Evolutionary conservation across 2,888 invertebrate genomes (phyloP), one percentile per base, ranked within the genome.

Genomic region (Drosophila macrothrix): DNA sequence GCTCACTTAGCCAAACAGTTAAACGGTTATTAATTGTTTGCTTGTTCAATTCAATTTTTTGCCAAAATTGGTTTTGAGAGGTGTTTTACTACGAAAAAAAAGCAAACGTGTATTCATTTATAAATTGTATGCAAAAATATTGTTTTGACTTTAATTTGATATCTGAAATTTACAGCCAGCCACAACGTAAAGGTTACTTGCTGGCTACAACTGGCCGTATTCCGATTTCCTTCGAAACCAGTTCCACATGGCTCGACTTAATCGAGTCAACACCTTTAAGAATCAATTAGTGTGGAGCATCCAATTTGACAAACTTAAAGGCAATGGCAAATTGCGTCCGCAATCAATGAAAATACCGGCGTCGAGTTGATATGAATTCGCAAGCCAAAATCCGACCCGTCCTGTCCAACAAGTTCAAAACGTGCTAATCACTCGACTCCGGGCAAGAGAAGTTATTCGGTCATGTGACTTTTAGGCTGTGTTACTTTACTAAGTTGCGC

Each of bases 251-350:
- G 39, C 19, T 43, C 55, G 63, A n/a, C 46, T 49, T 63, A 78
- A 59, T 69, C 65, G 68, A 73, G 28, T 39, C 67, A 70, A 74
- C 77, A 69, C 75, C 70, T 76, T 74, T 68, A 75, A 90, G 87
- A 87, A 87, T 90, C 90, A 90, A 87, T 87, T 87, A 87, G 83
- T 72, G 61, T 52, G 68, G 56, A 67, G 72, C 77, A 89, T 87
- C 76, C 69, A 73, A 68, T 78, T 72, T 60, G 3, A 52, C 54
- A 58, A 62, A 69, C 22, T 35, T 53, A 67, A 70, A 78, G 80
- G 77, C 76, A 66, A 64, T 55, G 73, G 91, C 78, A 87, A 90
- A 84, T 82, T 80, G 74, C 76, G 58, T 29, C 55, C 14, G 61
- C 63, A 80, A 70, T 80, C 83, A 77, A 33, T 84, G 75, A 82